phyloP scores from a whole-genome alignment of 92 coral and sea anemone species.

The Isaurus tuberculatus region DNA sequence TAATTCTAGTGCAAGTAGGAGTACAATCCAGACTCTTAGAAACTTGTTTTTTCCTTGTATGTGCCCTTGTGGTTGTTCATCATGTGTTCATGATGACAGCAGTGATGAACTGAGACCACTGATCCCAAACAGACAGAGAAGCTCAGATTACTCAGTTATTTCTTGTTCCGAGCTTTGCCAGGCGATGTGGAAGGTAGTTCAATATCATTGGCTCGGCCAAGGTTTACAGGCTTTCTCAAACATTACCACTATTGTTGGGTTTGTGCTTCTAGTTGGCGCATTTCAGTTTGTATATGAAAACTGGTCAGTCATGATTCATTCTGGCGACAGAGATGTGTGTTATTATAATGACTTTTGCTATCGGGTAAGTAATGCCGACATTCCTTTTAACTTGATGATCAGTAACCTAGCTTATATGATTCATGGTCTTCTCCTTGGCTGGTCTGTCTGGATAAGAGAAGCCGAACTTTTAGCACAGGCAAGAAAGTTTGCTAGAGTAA shows the following conservation, averaged over 20 bases:
- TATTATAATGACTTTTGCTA: constrained; percentile 95
- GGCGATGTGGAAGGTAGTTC: constrained; percentile 67
- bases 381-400: constrained; percentile 92
- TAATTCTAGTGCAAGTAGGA: not conserved
- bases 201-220: constrained; percentile 72
- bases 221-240: constrained; percentile 83
- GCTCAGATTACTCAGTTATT: constrained; percentile 10
- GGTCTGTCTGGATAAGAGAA: constrained; percentile 90
- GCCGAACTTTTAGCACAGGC: constrained; percentile 82
- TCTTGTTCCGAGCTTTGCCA: constrained; percentile 51
- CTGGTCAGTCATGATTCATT: constrained; percentile 80
- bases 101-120: constrained; percentile 69
- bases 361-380: constrained; percentile 71
- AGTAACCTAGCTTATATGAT: constrained; percentile 89
- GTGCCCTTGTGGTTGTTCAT: constrained; percentile 3
- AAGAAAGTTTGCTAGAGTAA: constrained; percentile 52
- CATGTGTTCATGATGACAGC: constrained; percentile 13
- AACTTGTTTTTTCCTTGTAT: constrained; percentile 38
- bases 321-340: constrained; percentile 87
- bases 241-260: constrained; percentile 89
- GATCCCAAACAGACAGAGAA: constrained; percentile 41
- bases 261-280: constrained; percentile 89
- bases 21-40: constrained; percentile 28
- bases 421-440: constrained; percentile 83
- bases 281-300: constrained; percentile 88